Evolutionary conservation across 2,888 invertebrate genomes (phyloP).

Genomic region (Drosophila neutralis): DNA sequence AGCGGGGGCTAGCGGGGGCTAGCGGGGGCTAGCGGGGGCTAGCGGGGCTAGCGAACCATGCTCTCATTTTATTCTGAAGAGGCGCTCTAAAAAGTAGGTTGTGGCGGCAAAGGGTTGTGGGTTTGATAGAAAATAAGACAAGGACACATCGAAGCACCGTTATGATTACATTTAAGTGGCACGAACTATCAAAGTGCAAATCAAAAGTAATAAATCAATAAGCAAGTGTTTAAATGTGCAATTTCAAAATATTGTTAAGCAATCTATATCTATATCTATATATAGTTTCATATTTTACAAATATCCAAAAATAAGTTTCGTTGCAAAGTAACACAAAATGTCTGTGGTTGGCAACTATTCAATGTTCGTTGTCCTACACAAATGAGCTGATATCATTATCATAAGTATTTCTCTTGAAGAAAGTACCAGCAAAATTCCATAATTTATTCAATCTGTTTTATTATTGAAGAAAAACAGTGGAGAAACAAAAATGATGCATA

Average conservation of each 20-base stretch:
- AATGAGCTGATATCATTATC: background rate
- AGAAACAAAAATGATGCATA: background rate
- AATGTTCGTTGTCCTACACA: background rate
- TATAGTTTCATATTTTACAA: background rate
- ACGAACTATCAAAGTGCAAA: background rate
- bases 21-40: no score
- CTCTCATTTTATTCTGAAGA: background rate
- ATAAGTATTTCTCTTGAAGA: background rate
- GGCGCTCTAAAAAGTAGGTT: background rate
- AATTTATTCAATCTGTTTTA: background rate
- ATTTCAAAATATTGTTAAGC: background rate
- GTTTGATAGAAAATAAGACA: constrained; percentile 13
- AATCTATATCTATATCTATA: background rate
- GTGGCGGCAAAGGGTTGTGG: background rate
- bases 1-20: no score
- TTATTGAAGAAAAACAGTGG: no score
- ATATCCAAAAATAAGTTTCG: background rate
- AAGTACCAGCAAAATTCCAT: background rate
- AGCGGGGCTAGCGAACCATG: constrained; percentile 6
- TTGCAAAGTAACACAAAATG: background rate
- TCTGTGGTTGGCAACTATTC: background rate
- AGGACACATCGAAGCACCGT: constrained; percentile 5
- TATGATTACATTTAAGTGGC: background rate
- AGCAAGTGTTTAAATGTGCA: background rate
- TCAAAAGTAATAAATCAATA: background rate